phyloP scores from a whole-genome alignment of 2,888 invertebrate species.

The Ametastegia equiseti region DNA sequence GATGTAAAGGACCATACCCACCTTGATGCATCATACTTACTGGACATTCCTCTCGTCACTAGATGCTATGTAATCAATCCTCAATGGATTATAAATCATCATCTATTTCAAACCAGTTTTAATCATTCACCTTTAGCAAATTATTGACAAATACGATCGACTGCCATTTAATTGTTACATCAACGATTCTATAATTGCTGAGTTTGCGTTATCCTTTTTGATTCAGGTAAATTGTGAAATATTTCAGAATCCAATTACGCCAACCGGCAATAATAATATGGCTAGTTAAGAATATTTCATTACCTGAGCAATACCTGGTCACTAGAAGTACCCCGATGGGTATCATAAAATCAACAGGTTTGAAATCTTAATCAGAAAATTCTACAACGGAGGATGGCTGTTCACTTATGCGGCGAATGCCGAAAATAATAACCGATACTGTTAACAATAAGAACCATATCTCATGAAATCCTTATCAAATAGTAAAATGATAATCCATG shows the following conservation, averaged over 20 bases:
- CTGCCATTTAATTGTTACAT: background rate
- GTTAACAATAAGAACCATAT: slow-evolving; percentile 65
- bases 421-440: slow-evolving; percentile 62
- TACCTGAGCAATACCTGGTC: background rate
- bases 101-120: background rate
- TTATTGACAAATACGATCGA: background rate
- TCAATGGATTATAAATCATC: slow-evolving; percentile 9
- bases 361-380: slow-evolving; percentile 13
- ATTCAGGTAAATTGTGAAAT: background rate
- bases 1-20: slow-evolving; percentile 39
- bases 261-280: background rate
- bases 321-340: background rate
- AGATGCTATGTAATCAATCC: slow-evolving; percentile 5
- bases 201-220: background rate
- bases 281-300: slow-evolving; percentile 4
- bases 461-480: slow-evolving; percentile 64
- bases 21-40: slow-evolving; percentile 20
- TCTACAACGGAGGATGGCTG: background rate
- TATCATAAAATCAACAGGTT: background rate
- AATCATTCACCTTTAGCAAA: background rate
- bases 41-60: background rate
- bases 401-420: slow-evolving; percentile 45
- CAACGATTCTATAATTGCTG: background rate
- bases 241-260: background rate
- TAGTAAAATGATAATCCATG: slow-evolving; percentile 64